Conservation (phyloP, 2,888 invertebrate species). For the Cantharis rustica region DNA sequence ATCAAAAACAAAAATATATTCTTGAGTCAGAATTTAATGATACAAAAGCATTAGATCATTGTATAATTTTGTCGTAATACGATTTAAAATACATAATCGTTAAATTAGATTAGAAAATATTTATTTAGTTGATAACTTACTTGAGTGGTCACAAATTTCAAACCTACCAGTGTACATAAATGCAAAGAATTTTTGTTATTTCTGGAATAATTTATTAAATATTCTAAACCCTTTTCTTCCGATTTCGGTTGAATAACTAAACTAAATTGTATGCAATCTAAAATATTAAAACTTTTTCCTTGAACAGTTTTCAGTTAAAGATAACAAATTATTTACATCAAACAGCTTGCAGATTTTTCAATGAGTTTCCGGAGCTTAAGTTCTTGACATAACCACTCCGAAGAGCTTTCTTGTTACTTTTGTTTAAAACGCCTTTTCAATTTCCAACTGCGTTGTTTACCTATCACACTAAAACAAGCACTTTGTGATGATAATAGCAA, state of each 20-base stretch:
- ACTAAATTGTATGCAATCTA: background rate
- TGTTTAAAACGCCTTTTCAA: background rate
- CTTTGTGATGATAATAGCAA: background rate
- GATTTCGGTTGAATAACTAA: background rate
- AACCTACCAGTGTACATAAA: background rate
- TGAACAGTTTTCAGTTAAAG: background rate
- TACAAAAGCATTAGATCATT: background rate
- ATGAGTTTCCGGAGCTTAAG: background rate
- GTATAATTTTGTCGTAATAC: background rate
- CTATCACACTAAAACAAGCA: background rate
- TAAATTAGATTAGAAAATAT: background rate
- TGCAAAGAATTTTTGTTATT: background rate
- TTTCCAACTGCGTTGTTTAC: background rate
- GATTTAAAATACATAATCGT: background rate
- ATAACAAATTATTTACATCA: background rate
- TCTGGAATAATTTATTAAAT: background rate
- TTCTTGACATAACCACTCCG: background rate
- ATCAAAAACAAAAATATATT: background rate
- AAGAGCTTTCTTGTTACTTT: background rate
- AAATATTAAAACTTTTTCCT: background rate
- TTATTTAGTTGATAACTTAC: background rate
- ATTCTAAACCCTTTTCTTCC: background rate
- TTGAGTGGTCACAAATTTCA: background rate
- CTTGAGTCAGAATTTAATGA: background rate
- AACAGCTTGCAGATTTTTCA: background rate